Evolutionary conservation across 2,888 invertebrate genomes (phyloP), one percentile per base, ranked within the genome.

Genomic region (Malthinus seriepunctatus): DNA sequence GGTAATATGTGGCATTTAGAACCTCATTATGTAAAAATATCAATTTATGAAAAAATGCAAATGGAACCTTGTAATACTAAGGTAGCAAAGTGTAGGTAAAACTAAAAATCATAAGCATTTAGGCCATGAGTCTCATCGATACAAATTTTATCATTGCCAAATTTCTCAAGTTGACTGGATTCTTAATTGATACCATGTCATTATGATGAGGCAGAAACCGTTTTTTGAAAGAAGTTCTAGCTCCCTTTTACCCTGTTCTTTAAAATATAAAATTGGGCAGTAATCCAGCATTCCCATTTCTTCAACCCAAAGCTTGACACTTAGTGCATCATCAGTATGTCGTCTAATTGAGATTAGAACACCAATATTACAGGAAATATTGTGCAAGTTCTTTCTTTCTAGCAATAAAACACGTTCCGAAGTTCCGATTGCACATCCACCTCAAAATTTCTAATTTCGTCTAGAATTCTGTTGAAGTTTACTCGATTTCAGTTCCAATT

Each of bases 81-180:
- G n/a, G n/a, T n/a, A 23, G 23, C 5, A 23, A 23, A 2, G 23
- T 23, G 23, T 23, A 35, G 4, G 10, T 35, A 35, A 2, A 35
- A 10, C 10, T 35, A 5, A 7, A 35, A n/a, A 10, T 35, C 35
- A 35, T 35, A 35, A 3, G 35, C 35, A 35, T 35, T 35, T n/a
- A 10, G 9, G 35, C 35, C 35, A 35, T 51, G 11, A 4, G 51
- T 42, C 33, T 8, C 51, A 51, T 51, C 42, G 33, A 51, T 51
- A 51, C 42, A 42, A 42, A 51, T 51, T 51, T 35, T 35, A 35
- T 35, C 35, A 35, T 35, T 9, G 10, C 35, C 35, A 35, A 35
- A 35, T 35, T 35, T 35, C 35, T 35, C n/a, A 9, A 35, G 10
- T 35, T 35, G 35, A 9, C 10, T 35, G 10, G n/a, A n/a, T n/a